These are phyloP conservation scores for rat (Rattus norvegicus) DNA, from an alignment of 2,113 vertebrate genomes.

Conservation along the genomic window DNA sequence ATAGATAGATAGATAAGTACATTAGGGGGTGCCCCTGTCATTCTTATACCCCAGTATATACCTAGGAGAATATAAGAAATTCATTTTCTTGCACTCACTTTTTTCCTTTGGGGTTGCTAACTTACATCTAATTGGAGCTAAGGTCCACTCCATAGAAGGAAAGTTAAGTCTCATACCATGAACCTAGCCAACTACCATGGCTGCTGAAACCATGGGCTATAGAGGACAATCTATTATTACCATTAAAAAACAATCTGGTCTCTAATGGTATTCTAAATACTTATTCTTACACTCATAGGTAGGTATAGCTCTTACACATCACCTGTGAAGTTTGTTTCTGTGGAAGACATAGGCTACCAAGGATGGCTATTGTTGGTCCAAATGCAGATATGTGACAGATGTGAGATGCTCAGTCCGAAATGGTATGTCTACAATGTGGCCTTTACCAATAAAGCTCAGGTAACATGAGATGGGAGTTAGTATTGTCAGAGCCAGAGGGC, in stretches of 20 bases:
- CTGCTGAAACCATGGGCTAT: not conserved
- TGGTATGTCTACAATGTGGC: not conserved
- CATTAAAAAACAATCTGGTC: not conserved
- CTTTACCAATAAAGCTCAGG: not conserved
- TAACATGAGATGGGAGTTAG: not conserved
- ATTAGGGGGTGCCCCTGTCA: too few species aligned
- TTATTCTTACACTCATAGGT: not conserved
- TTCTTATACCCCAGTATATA: not conserved
- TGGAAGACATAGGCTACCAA: not conserved
- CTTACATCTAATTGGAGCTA: not conserved
- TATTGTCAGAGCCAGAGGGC: not conserved
- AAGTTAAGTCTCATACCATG: not conserved
- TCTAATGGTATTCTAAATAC: not conserved
- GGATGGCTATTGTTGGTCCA: not conserved
- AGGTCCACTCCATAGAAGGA: not conserved
- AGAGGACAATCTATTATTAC: not conserved
- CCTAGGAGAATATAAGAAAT: not conserved
- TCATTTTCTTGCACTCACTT: not conserved
- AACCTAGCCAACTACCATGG: not conserved
- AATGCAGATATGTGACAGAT: not conserved
- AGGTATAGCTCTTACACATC: not conserved
- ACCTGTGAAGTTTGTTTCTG: not conserved
- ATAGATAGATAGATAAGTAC: too few species aligned
- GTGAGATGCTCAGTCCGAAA: accelerated
- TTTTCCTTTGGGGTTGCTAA: not conserved